Conservation (phyloP, 1,140 invertebrate genomes). For the Meloidogyne exigua region DNA sequence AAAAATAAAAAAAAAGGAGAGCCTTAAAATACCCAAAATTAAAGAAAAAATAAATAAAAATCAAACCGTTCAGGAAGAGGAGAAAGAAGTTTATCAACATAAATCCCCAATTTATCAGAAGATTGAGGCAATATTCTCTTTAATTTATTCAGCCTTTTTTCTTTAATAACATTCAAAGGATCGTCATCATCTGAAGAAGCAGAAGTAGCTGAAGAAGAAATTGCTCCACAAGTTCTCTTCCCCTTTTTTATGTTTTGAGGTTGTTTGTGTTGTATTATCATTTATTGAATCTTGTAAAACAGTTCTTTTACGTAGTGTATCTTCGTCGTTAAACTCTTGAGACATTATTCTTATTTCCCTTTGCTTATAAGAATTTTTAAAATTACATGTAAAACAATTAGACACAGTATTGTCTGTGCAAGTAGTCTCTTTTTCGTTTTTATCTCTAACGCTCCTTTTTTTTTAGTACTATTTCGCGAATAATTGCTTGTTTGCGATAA, state of each 20-base stretch:
- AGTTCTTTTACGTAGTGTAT: neutral
- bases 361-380: too few relatives aligned
- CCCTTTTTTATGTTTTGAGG: neutral
- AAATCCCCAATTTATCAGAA: constrained; percentile 46
- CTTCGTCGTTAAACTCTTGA: constrained; percentile 2
- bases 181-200: constrained; percentile 28
- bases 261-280: neutral
- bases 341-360: too few relatives aligned
- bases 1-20: too few relatives aligned
- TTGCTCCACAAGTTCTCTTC: neutral
- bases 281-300: neutral
- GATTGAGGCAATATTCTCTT: constrained; percentile 40
- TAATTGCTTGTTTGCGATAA: too few relatives aligned
- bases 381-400: too few relatives aligned
- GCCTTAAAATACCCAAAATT: neutral
- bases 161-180: constrained; percentile 4
- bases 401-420: too few relatives aligned
- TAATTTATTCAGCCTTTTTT: constrained; percentile 24
- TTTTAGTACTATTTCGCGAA: too few relatives aligned
- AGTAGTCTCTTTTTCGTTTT: too few relatives aligned
- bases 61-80: constrained; percentile 36
- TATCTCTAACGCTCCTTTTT: too few relatives aligned
- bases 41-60: too few relatives aligned
- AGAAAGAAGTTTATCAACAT: constrained; percentile 35
- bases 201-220: neutral